These are phyloP conservation scores for Melanitta fusca DNA, from an alignment of 2,797 vertebrate species.

Conservation along the genomic window DNA sequence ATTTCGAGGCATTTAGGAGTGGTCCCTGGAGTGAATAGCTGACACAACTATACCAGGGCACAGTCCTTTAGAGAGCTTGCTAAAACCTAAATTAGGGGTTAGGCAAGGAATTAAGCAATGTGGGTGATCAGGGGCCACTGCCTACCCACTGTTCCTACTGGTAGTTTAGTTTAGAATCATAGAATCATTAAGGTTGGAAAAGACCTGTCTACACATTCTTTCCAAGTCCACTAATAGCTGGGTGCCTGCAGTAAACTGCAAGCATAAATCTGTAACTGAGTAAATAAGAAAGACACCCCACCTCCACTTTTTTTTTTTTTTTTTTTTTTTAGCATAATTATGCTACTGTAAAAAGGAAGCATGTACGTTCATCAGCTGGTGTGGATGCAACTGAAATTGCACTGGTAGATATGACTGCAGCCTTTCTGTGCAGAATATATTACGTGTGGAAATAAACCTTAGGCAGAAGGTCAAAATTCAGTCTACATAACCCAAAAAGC, in stretches of 20 bases:
- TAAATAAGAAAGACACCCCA: neutral
- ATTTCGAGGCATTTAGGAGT: neutral
- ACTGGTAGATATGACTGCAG: neutral
- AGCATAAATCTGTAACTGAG: neutral
- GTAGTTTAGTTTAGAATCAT: neutral
- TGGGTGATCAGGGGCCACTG: neutral
- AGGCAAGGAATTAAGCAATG: neutral
- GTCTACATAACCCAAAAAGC: neutral
- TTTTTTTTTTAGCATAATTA: neutral
- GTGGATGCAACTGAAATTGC: neutral
- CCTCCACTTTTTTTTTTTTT: neutral
- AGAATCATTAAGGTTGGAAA: too few relatives aligned
- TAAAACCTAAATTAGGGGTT: neutral
- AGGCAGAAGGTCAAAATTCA: neutral
- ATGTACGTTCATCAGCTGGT: neutral
- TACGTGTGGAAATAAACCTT: neutral
- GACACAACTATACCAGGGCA: neutral
- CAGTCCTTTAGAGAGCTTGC: neutral
- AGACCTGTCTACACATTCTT: neutral
- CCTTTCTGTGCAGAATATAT: neutral
- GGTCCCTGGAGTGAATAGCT: neutral
- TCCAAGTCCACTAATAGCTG: neutral
- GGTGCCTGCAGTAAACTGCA: neutral
- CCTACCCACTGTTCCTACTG: neutral
- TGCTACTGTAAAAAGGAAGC: neutral